Evolutionary conservation across 2,888 invertebrate genomes (phyloP), one percentile per base, ranked within the genome.

Genomic region (Poecilus cupreus): DNA sequence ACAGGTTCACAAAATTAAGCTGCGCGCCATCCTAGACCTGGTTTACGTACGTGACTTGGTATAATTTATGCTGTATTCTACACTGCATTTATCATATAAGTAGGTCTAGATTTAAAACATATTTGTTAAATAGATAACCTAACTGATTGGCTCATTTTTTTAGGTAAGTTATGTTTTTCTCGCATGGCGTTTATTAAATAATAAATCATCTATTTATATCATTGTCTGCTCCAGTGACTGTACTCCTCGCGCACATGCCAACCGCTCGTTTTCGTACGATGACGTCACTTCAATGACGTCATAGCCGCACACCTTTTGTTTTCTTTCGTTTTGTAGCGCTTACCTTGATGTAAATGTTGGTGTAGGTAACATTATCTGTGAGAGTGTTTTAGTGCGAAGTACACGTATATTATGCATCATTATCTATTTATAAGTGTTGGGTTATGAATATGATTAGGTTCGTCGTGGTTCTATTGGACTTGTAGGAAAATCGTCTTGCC

Each of bases 371-470:
- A 11, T 68, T 68, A 68, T 68, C 37, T 68, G 1, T 18, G 51
- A 1, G 37, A 37, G 18, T 68, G 37, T n/a, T 24, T 26, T 51
- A 18, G 51, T 20, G 32, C 8, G 8, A 2, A 4, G 46, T 32
- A 32, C 32, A 32, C 4, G 32, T 8, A 60, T 60, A 32, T 60
- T 64, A 54, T 75, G 32, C 54, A 75, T 75, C 75, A 75, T 75
- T 75, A 54, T 75, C 75, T 75, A 75, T 75, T 75, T 75, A 75
- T 75, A 75, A 75, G 32, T 54, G 3, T 5, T 68, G 37, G 13
- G 64, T 20, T 24, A 60, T 24, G 22, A 60, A 22, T 24, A 24
- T 60, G 11, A 13, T n/a, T 60, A 46, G 3, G n/a, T 46, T 32
- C 8, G 5, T 6, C 32, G 32, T 32, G 32, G 32, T 6, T 32